Percentiles rank a stretch among this genome's conserved stretches.
Conservation (phyloP, 2,888 invertebrate species). For the Heliothis peltigera region DNA sequence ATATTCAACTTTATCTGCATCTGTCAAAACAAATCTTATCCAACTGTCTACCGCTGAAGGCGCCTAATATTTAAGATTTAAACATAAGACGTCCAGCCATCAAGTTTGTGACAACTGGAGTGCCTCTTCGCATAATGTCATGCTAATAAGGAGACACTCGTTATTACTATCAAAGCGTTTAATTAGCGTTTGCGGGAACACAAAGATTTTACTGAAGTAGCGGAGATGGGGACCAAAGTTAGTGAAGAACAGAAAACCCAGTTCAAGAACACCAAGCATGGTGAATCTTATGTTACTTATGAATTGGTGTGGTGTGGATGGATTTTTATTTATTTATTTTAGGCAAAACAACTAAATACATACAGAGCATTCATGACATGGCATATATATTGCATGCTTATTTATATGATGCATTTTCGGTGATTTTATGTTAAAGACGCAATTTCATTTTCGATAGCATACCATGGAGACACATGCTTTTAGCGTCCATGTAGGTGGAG, state of each 20-base stretch:
- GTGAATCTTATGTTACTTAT: neutral
- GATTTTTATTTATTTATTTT: too few relatives aligned
- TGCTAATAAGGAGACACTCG: conserved; percentile 42
- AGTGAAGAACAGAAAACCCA: conserved; percentile 1
- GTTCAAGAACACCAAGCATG: neutral
- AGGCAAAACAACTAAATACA: too few relatives aligned
- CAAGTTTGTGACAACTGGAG: conserved; percentile 11
- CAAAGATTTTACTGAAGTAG: conserved; percentile 14
- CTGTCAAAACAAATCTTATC: neutral
- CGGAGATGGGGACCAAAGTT: neutral
- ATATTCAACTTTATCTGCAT: neutral
- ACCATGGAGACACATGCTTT: too few relatives aligned
- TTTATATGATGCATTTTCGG: too few relatives aligned
- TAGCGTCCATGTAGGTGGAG: too few relatives aligned
- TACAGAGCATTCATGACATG: too few relatives aligned
- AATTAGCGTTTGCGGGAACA: conserved; percentile 23
- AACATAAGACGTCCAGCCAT: conserved; percentile 8
- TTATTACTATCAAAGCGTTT: conserved; percentile 59
- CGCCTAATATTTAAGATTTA: conserved; percentile 2
- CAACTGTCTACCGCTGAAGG: neutral
- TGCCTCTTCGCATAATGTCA: conserved; percentile 27
- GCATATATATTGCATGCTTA: too few relatives aligned
- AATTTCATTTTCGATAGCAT: too few relatives aligned
- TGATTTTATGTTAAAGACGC: too few relatives aligned
- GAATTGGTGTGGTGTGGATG: too few relatives aligned